phyloP scores from a whole-genome alignment of 2,888 invertebrate genomes.

The Marronus borbonicus region DNA sequence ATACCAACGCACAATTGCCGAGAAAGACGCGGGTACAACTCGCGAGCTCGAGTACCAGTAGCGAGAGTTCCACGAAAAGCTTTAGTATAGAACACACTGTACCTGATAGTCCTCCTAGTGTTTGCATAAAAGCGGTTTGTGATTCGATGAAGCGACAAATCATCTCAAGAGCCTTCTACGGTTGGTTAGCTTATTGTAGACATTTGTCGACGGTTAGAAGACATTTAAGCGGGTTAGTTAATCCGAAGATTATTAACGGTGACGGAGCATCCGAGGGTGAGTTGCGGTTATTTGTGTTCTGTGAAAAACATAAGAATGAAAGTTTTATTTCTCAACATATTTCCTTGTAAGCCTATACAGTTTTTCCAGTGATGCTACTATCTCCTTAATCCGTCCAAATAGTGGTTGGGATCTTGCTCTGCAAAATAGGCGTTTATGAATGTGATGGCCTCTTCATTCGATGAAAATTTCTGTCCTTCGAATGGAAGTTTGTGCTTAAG shows the following conservation, averaged over 20 bases:
- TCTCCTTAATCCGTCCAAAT: no score
- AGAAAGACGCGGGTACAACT: slow-evolving; percentile 69
- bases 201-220: slow-evolving; percentile 94
- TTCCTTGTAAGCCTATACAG: no score
- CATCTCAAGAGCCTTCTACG: slow-evolving; percentile 95
- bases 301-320: no score
- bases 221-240: slow-evolving; percentile 91
- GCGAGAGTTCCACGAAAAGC: slow-evolving; percentile 76
- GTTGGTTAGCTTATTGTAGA: slow-evolving; percentile 95
- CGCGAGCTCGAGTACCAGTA: slow-evolving; percentile 80
- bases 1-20: slow-evolving; percentile 71
- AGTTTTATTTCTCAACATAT: no score
- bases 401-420: no score
- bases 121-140: slow-evolving; percentile 79
- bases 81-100: slow-evolving; percentile 72
- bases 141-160: slow-evolving; percentile 96
- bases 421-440: no score
- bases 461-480: no score
- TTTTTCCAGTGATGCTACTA: no score
- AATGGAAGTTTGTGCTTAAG: no score
- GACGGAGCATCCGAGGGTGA: slow-evolving; percentile 76
- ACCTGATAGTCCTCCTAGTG: slow-evolving; percentile 68
- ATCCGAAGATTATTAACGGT: slow-evolving; percentile 80
- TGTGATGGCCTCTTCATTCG: no score
- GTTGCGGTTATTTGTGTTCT: background rate